A percentile compares a stretch with the other conserved stretches of the same genome.
Conservation (phyloP, 1,140 invertebrate genomes). For the Maniola jurtina region DNA sequence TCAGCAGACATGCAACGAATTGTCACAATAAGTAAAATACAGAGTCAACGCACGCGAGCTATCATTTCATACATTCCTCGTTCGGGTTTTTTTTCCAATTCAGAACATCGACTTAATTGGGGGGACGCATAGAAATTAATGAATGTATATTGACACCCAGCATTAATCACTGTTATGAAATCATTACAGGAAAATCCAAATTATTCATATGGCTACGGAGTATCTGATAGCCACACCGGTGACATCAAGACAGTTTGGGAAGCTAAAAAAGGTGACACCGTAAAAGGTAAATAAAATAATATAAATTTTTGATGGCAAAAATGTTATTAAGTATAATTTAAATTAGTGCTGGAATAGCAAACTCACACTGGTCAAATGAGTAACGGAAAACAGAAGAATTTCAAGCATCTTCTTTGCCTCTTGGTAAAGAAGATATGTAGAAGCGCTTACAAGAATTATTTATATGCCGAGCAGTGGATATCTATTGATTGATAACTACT, state of each 20-base stretch:
- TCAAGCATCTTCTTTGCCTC: too few species aligned
- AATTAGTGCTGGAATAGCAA: neutral
- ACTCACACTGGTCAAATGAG: neutral
- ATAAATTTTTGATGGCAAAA: neutral
- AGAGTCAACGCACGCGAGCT: conserved; percentile 59
- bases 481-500: too few species aligned
- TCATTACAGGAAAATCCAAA: conserved; percentile 66
- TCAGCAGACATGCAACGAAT: conserved; percentile 57
- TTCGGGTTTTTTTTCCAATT: conserved; percentile 27
- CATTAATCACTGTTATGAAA: conserved; percentile 41
- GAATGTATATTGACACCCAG: conserved; percentile 36
- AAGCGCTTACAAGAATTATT: too few species aligned
- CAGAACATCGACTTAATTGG: conserved; percentile 41
- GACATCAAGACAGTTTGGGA: conserved; percentile 83
- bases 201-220: conserved; percentile 80
- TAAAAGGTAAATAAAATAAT: conserved; percentile 70
- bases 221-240: conserved; percentile 79
- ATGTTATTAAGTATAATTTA: neutral
- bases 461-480: too few species aligned
- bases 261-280: conserved; percentile 80
- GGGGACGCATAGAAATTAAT: conserved; percentile 5
- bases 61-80: conserved; percentile 54
- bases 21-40: conserved; percentile 64
- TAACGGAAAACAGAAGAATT: too few species aligned
- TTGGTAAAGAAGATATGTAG: too few species aligned